Base-by-base conservation (phyloP, 2,888 invertebrate species). In the Latheticus oryzae region DNA sequence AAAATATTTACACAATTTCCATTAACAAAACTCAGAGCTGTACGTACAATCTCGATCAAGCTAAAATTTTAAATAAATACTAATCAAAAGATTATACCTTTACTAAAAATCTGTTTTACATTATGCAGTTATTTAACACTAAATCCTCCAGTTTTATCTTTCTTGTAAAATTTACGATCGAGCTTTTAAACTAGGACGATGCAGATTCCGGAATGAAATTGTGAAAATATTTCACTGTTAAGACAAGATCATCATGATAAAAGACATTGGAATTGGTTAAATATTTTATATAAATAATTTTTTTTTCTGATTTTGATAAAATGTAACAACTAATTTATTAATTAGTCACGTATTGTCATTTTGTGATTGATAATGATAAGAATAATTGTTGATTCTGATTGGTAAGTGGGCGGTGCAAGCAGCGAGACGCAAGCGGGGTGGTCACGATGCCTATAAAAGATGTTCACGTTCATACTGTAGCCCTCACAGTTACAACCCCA, bases 401-500 rank as follows among this genome's bases (percentile, higher is more conserved):
- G 64, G 58, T 50, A 47, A 54, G 62, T 52, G 61, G 68, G 66
- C 66, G 68, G 62, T 47, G 24, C 62, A 33, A 26, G 62, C 65
- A 63, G 55, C 63, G 64, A 47, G 66, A 58, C 62, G 68, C 64
- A 57, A 50, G 53, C 52, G 56, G 60, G 55, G 52, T 33, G 28
- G 60, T 15, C 43, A 48, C 57, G 57, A 43, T 48, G 50, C 53
- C 61, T 68, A 68, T 68, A 68, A 68, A 68, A 66, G 68, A 64
- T 60, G 58, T 64, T 63, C 63, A 37, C 54, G 60, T 56, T 62
- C 61, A 57, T 58, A 50, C 54, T 24, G 63, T 59, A 32, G 61
- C 61, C 60, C 65, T 65, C 64, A 68, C 64, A 60, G 64, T 67
- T 60, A 63, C 63, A 59, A 63, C 59, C 58, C 60, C 62, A 56